Base-by-base conservation (phyloP, 1,140 invertebrate species). In the Drosophila pruinosa region DNA sequence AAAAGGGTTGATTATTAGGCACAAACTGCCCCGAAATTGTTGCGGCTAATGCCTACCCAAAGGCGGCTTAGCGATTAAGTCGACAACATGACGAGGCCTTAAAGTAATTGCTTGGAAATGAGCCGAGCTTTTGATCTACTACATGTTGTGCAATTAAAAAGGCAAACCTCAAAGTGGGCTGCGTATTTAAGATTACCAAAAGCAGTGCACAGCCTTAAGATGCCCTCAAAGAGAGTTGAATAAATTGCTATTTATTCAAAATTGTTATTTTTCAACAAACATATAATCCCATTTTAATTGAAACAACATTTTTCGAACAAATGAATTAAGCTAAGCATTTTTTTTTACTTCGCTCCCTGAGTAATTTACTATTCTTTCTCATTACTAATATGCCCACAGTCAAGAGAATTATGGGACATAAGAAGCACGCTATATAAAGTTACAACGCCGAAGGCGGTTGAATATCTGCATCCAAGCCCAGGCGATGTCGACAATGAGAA, bases 101-200 rank as follows among this genome's bases (percentile, higher is more conserved):
- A 80, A 80, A 80, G 77, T 75, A 80, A 80, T 80, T 80, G 72
- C 69, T 72, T 64, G 72, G 61, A 80, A 80, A 80, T 75, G 63
- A 70, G 62, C 59, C 48, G 47, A 63, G 59, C 67, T 74, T 70
- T 70, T 64, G 48, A 70, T 70, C 50, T 56, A 31, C 59, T 41
- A 31, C 47, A 31, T 52, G 62, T 47, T 71, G 43, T 26, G 75
- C 74, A 78, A 76, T 63, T 74, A 69, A 43, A 72, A 59, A 56
- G 36, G 43, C 22, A 26, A 47, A 12, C 43, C 43, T 5, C 21
- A 47, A 47, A 47, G 43, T 47, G 12, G 5, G 43, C 43, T 26
- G 2, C 2, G 21, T 7, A 14, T 2, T 24, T 7, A 4, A 4
- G 4, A 17, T 10, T 17, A 14, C 10, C 41, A 8, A 38, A 50